phyloP scores from a whole-genome alignment of 2,888 invertebrate genomes.

The Homarus gammarus region DNA sequence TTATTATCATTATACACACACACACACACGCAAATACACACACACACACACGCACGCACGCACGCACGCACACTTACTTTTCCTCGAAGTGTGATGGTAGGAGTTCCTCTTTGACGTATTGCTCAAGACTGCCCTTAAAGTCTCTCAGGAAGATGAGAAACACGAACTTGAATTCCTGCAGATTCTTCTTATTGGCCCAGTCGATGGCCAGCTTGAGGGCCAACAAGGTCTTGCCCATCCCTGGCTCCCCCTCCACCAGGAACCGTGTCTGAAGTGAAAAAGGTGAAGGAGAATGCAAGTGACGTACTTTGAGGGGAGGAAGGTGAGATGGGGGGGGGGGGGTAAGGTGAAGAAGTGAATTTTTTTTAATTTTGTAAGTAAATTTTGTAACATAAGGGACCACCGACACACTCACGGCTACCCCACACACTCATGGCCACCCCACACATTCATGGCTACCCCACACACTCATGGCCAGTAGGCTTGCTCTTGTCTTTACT shows the following conservation, averaged over 20 bases:
- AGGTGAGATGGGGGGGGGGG: background rate
- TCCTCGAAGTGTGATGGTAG: constrained; percentile 72
- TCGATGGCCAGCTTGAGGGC: constrained; percentile 70
- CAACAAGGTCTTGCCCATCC: constrained; percentile 75
- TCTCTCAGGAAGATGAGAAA: constrained; percentile 72
- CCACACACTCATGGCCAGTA: too few relatives aligned
- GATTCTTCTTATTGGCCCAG: constrained; percentile 67
- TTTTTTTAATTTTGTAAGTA: background rate
- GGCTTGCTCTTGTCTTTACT: too few relatives aligned
- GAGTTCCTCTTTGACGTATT: constrained; percentile 69
- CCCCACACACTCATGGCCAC: too few relatives aligned
- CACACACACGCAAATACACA: constrained; percentile 29
- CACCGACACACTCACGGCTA: too few relatives aligned
- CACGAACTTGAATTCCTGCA: constrained; percentile 69
- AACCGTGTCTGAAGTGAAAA: constrained; percentile 59
- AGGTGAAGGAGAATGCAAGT: background rate
- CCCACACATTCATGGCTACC: too few relatives aligned
- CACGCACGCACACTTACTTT: constrained; percentile 55
- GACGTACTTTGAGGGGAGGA: background rate
- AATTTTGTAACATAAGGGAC: too few relatives aligned
- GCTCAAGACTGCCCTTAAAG: constrained; percentile 69
- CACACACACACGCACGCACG: constrained; percentile 19
- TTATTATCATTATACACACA: constrained; percentile 29
- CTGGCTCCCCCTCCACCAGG: constrained; percentile 74
- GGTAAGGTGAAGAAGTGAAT: background rate